Conservation (phyloP, 2,797 vertebrate species). For the Botia kubotai region DNA sequence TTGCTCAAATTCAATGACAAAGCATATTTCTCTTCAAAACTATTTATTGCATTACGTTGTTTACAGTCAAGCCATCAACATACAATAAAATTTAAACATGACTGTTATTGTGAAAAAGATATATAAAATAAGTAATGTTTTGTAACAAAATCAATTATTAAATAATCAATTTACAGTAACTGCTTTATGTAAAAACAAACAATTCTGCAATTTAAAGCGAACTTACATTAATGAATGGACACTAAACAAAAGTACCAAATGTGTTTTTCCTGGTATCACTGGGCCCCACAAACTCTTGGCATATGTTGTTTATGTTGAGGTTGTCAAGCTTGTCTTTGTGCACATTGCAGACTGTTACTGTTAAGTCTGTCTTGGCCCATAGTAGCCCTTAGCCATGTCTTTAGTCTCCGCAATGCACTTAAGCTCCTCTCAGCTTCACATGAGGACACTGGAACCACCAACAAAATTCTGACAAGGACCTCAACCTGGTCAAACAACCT, state of each 20-base stretch:
- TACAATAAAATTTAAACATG: not conserved
- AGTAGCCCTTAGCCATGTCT: conserved; percentile 30
- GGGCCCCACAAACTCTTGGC: conserved; percentile 28
- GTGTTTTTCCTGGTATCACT: conserved; percentile 24
- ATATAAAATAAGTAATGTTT: too few relatives aligned
- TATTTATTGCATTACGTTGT: conserved; percentile 6
- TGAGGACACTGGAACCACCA: conserved; percentile 38
- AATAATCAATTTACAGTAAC: too few relatives aligned
- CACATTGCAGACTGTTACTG: conserved; percentile 24
- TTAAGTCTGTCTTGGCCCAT: conserved; percentile 38
- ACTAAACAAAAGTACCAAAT: too few relatives aligned
- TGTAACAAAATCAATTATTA: too few relatives aligned
- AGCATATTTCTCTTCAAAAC: not conserved
- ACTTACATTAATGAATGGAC: too few relatives aligned
- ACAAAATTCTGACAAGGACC: conserved; percentile 3
- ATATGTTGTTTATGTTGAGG: conserved; percentile 32
- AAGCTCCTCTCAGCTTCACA: conserved; percentile 52
- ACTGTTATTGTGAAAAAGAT: too few relatives aligned
- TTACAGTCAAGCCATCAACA: conserved; percentile 12
- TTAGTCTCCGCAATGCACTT: conserved; percentile 34
- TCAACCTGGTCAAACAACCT: conserved; percentile 24
- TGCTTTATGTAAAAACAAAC: too few relatives aligned
- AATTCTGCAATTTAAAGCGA: too few relatives aligned
- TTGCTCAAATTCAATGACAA: not conserved
- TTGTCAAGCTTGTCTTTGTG: conserved; percentile 32